Conservation (phyloP, 2,888 invertebrate genomes). For the Stenodera caucasica region DNA sequence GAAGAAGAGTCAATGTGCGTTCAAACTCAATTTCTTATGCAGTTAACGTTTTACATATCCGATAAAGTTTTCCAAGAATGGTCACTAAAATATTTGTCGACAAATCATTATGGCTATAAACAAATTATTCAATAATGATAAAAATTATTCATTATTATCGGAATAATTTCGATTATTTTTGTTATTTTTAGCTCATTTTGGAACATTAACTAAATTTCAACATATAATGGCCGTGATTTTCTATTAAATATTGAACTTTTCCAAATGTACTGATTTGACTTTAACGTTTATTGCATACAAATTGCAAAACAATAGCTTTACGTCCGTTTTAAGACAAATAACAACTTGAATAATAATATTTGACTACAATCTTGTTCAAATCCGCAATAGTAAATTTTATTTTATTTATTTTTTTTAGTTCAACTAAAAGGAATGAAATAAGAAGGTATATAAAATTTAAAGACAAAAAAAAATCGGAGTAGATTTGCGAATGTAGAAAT, state of each 20-base stretch:
- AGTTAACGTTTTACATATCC: conserved; percentile 48
- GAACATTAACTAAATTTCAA: not conserved
- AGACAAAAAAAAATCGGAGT: not conserved
- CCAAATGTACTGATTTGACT: conserved; percentile 30
- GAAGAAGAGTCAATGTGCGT: conserved; percentile 39
- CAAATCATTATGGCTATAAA: conserved; percentile 1
- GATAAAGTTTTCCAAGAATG: conserved; percentile 46
- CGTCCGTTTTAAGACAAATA: conserved; percentile 34
- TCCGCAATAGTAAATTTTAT: not conserved
- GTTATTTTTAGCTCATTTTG: too few relatives aligned
- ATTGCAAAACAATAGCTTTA: conserved; percentile 37
- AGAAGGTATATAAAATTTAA: not conserved
- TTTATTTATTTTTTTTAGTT: not conserved
- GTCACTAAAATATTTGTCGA: conserved; percentile 36
- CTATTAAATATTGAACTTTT: conserved; percentile 14
- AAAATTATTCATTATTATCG: not conserved
- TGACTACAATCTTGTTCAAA: not conserved
- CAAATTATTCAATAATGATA: not conserved
- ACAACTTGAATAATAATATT: conserved; percentile 31
- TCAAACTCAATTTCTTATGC: conserved; percentile 44
- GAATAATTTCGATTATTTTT: not conserved
- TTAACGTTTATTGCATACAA: conserved; percentile 35
- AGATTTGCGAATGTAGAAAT: not conserved
- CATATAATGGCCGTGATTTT: not conserved
- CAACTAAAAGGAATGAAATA: not conserved